These are phyloP conservation scores for Noctua janthina DNA, from an alignment of 2,888 invertebrate genomes.

Conservation along the genomic window DNA sequence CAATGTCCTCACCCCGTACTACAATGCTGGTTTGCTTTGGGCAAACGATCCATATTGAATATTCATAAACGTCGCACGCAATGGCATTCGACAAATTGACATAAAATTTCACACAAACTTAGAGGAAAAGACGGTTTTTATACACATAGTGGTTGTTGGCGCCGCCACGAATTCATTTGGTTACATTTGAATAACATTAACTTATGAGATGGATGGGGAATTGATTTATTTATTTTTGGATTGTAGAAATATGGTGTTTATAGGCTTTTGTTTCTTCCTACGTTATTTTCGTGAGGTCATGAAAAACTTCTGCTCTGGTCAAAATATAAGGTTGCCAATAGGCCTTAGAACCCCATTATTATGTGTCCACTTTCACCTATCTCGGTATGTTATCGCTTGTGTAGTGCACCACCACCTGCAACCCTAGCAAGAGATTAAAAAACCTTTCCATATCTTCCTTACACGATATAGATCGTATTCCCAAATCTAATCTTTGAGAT, in stretches of 20 bases:
- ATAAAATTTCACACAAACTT: conserved; percentile 89
- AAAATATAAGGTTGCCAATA: too few species aligned
- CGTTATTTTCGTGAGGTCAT: background rate
- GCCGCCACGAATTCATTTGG: conserved; percentile 78
- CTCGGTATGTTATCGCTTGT: background rate
- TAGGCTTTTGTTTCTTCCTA: background rate
- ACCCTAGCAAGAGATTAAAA: background rate
- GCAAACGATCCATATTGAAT: conserved; percentile 82
- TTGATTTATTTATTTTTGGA: conserved; percentile 51
- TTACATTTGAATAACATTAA: conserved; percentile 79
- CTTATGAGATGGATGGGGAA: conserved; percentile 47
- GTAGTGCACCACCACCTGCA: too few species aligned
- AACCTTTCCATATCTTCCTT: background rate
- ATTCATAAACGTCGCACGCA: conserved; percentile 80
- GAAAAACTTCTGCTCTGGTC: background rate
- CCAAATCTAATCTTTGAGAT: background rate
- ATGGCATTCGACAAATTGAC: conserved; percentile 86
- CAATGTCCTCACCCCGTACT: conserved; percentile 60
- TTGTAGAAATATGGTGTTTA: conserved; percentile 7
- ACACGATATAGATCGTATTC: background rate
- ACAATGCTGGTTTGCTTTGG: conserved; percentile 64
- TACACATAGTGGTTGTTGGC: conserved; percentile 70
- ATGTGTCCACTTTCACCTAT: background rate
- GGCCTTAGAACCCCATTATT: background rate
- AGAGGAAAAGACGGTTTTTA: conserved; percentile 71